A percentile compares a stretch with the other conserved stretches of the same genome.
These are phyloP conservation scores for Cheilosia vulpina DNA, from an alignment of 2,888 invertebrate genomes.

Conservation along the genomic window DNA sequence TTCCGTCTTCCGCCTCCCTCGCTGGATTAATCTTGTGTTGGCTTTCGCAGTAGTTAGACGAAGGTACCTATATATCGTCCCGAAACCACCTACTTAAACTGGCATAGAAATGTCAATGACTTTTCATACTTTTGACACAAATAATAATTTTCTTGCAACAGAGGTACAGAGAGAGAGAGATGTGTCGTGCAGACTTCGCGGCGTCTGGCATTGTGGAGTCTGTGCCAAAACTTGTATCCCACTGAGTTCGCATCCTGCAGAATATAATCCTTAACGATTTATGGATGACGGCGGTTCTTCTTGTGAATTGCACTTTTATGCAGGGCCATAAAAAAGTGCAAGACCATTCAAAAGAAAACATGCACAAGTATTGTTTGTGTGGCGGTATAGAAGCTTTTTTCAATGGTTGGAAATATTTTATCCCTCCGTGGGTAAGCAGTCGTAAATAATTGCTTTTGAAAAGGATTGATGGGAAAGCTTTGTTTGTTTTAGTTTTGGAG, in stretches of 20 bases:
- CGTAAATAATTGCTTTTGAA: constrained; percentile 71
- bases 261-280: constrained; percentile 19
- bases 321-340: constrained; percentile 5
- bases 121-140: constrained; percentile 68
- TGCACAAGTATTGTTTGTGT: constrained; percentile 29
- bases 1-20: constrained; percentile 2
- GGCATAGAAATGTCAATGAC: constrained; percentile 62
- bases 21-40: constrained; percentile 66
- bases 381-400: constrained; percentile 10
- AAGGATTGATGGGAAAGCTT: constrained; percentile 57
- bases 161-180: not conserved
- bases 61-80: not conserved
- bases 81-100: not conserved
- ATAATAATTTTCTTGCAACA: constrained; percentile 39
- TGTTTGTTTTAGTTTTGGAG: constrained; percentile 5
- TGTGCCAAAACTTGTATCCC: constrained; percentile 57
- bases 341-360: constrained; percentile 11
- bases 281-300: not conserved
- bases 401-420: constrained; percentile 16
- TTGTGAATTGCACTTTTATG: constrained; percentile 42
- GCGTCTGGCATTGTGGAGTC: constrained; percentile 65
- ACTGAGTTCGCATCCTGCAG: constrained; percentile 43
- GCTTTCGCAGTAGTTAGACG: constrained; percentile 44
- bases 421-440: constrained; percentile 43
- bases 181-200: constrained; percentile 56